A percentile compares a stretch with the other conserved stretches of the same genome.
Conservation (phyloP, 2,797 vertebrate species). For the Manis javanica region DNA sequence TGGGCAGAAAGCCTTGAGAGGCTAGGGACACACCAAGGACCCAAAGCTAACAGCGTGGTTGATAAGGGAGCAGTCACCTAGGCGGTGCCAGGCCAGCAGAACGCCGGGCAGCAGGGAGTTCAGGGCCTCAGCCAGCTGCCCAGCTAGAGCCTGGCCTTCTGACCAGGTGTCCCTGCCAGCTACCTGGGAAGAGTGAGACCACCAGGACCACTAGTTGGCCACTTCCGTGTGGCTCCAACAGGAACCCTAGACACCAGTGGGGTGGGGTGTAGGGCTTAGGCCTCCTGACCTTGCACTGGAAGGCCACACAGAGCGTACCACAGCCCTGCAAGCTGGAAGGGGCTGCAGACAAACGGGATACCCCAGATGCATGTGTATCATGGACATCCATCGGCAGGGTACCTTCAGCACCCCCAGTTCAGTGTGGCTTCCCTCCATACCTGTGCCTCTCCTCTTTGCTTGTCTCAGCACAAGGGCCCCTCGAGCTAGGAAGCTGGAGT, state of each 20-base stretch:
- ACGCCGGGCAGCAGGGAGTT: not conserved
- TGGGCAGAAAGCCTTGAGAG: slow-evolving; percentile 40
- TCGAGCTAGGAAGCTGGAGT: not conserved
- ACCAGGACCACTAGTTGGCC: not conserved
- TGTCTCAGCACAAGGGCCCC: not conserved
- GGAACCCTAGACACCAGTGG: not conserved
- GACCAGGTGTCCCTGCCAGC: not conserved
- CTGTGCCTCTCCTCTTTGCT: not conserved
- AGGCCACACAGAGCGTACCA: rapidly evolving
- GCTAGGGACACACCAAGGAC: not conserved
- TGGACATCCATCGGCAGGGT: not conserved
- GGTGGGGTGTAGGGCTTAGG: rapidly evolving
- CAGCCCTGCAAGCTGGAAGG: not conserved
- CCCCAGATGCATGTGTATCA: not conserved
- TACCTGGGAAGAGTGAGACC: not conserved
- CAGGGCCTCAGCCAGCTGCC: not conserved
- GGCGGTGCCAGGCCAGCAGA: not conserved
- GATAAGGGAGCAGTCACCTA: not conserved
- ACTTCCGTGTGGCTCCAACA: not conserved
- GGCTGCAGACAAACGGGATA: not conserved
- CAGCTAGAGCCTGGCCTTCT: not conserved
- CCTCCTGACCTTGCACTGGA: not conserved
- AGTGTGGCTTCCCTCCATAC: not conserved
- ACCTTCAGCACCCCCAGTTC: no score
- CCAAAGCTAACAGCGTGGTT: not conserved